These are phyloP conservation scores for Zosterops lateralis DNA, from an alignment of 2,113 vertebrate species.

Conservation along the genomic window DNA sequence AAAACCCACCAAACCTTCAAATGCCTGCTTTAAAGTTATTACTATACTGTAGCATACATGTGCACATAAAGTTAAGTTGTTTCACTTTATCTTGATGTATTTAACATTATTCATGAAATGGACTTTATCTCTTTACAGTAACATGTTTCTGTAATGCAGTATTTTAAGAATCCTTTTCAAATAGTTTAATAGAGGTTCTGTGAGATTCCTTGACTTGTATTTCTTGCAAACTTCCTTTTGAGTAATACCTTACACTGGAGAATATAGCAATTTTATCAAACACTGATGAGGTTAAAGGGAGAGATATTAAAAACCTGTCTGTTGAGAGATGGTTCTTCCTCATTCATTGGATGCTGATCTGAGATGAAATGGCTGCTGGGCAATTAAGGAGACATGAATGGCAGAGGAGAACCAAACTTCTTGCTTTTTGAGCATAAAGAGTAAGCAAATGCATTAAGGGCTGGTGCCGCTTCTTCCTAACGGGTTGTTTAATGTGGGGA, in stretches of 20 bases:
- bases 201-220: not conserved
- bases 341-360: not conserved
- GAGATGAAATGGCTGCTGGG: not conserved
- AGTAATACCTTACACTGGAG: not conserved
- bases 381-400: not conserved
- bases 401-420: not conserved
- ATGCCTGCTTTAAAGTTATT: not conserved
- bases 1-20: not conserved
- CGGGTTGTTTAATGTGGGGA: not conserved
- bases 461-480: not conserved
- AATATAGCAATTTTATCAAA: not conserved
- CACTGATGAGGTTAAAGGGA: not conserved
- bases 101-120: not conserved
- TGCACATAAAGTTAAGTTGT: not conserved
- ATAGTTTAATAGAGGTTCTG: not conserved
- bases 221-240: not conserved
- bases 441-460: not conserved
- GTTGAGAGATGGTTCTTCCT: not conserved
- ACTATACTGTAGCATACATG: not conserved
- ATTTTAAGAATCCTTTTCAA: not conserved
- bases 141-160: not conserved
- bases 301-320: not conserved
- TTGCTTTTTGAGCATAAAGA: not conserved
- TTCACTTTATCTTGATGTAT: not conserved
- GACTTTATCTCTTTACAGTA: not conserved